These are phyloP conservation scores for Anniella stebbinsi DNA, from an alignment of 2,797 vertebrate species.

Conservation along the genomic window DNA sequence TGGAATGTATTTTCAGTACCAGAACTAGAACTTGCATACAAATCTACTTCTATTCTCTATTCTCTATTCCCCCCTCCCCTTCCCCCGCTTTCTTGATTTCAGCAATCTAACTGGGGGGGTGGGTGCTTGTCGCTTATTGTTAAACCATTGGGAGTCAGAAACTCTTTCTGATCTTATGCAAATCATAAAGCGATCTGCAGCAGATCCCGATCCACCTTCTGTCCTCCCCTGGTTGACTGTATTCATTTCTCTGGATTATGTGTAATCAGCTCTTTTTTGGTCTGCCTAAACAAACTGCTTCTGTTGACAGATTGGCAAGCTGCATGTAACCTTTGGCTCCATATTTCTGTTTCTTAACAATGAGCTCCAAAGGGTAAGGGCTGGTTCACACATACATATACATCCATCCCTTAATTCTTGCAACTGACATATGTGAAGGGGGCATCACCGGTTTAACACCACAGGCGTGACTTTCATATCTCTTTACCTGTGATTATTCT, in stretches of 20 bases:
- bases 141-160: no score
- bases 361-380: not conserved
- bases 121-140: no score
- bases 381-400: not conserved
- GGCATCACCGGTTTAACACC: not conserved
- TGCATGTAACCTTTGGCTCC: not conserved
- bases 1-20: no score
- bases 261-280: not conserved
- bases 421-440: not conserved
- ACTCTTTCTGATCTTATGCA: no score
- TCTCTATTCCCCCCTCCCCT: no score
- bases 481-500: not conserved
- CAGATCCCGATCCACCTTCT: no score
- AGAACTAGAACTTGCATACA: no score
- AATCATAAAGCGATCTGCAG: no score
- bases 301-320: not conserved
- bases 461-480: no score
- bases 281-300: not conserved
- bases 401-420: not conserved
- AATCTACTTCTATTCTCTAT: no score
- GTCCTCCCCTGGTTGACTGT: not conserved
- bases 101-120: no score
- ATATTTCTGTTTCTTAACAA: not conserved
- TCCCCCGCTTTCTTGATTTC: no score
- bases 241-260: not conserved